A percentile compares a stretch with the other conserved stretches of the same genome.
phyloP scores from a whole-genome alignment of 1,140 invertebrate genomes.

The Stratiolaelaps scimitus region DNA sequence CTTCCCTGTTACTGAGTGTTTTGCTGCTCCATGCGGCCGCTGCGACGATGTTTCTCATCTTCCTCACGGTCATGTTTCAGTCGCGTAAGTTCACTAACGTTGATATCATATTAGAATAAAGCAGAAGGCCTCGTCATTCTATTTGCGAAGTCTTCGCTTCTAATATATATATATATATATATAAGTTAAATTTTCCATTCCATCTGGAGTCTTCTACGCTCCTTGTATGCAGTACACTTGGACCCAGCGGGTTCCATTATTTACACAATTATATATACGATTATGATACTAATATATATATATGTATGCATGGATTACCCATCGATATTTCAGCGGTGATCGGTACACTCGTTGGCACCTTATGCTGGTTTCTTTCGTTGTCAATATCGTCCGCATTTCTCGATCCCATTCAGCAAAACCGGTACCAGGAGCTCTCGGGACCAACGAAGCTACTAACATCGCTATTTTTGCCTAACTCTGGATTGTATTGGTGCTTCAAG shows the following conservation, averaged over 20 bases:
- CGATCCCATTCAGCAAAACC: background rate
- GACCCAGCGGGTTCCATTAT: too few species aligned
- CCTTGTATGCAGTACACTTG: too few species aligned
- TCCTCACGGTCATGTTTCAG: conserved; percentile 35
- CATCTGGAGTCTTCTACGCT: too few species aligned
- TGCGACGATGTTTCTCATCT: conserved; percentile 36
- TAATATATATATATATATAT: too few species aligned
- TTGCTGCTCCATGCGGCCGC: conserved; percentile 31
- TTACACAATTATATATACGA: too few species aligned
- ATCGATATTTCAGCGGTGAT: background rate
- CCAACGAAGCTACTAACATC: conserved; percentile 7
- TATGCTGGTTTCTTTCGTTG: conserved; percentile 13
- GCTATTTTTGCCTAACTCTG: conserved; percentile 9
- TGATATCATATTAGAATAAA: too few species aligned
- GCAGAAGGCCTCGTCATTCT: too few species aligned
- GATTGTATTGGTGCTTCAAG: conserved; percentile 23
- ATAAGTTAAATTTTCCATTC: too few species aligned
- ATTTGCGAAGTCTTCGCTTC: too few species aligned
- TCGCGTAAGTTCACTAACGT: conserved; percentile 30
- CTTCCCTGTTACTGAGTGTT: conserved; percentile 42
- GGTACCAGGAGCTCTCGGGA: background rate
- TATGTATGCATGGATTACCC: too few species aligned
- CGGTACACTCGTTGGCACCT: conserved; percentile 2
- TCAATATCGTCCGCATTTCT: background rate
- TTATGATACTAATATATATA: too few species aligned